Evolutionary conservation across 64 coral and sea anemone species (phyloP), one percentile per base, ranked within the genome.

Genomic region (Acropora yongei): DNA sequence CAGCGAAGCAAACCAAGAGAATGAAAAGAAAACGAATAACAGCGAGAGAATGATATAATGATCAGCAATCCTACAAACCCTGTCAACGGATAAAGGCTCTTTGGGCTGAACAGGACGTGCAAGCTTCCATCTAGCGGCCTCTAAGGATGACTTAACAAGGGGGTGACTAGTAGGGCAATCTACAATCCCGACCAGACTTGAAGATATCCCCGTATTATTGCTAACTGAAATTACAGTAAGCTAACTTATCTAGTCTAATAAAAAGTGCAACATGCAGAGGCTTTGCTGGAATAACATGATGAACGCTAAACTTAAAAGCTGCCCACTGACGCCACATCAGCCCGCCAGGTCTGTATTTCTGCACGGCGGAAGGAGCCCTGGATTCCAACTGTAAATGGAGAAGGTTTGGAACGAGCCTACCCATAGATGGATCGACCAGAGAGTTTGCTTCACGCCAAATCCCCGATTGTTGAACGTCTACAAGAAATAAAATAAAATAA

Each of bases 11-110:
- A 10, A 93, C 90, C 11, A 96, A 78, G 3, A 96, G 49, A 39
- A 96, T 89, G 69, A 96, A 96, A 78, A 93, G 82, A 86, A 96
- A 96, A 79, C 95, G 74, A 78, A 96, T 77, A 11, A 77, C 78
- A 76, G 82, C 88, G 30, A 95, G 63, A 68, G 7, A 74, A 46
- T 41, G 74, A 47, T 73, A 81, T 81, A 74, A 53, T 47, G n/a
- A 53, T 50, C 61, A 53, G 45, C 16, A 12, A 90, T 82, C 11
- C 30, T 47, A 42, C 41, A 39, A 66, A 89, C 14, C 57, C 44
- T 42, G 18, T 92, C 73, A 10, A 78, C 10, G 58, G 50, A 63
- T 57, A 86, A 41, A 17, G 89, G 89, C 13, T 83, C 68, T 75
- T 91, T 91, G 46, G 78, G 89, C 47, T 83, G 44, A 57, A 55